These are phyloP conservation scores for Sinelater perroti DNA, from an alignment of 2,888 invertebrate genomes.

Conservation along the genomic window DNA sequence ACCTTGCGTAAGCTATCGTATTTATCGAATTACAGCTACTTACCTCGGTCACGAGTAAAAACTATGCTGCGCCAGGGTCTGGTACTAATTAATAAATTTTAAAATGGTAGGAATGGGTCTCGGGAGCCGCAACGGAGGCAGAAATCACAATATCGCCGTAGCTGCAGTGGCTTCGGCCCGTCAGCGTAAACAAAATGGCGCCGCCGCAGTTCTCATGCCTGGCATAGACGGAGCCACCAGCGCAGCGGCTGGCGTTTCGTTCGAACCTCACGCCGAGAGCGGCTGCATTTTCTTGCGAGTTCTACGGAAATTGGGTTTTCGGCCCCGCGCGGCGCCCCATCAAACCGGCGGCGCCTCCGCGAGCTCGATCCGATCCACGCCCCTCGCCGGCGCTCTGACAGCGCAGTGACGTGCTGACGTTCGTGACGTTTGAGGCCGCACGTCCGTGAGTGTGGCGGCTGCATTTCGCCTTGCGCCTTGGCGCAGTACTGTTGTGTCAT, in stretches of 20 bases:
- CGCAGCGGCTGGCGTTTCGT: too few relatives aligned
- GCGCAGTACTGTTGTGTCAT: neutral
- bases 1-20: slow-evolving; percentile 23
- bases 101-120: slow-evolving; percentile 9
- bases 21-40: slow-evolving; percentile 30
- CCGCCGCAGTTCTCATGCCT: neutral
- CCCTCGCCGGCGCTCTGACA: slow-evolving; percentile 10
- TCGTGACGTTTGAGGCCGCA: slow-evolving; percentile 10
- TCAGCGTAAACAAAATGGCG: slow-evolving; percentile 31
- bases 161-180: slow-evolving; percentile 9
- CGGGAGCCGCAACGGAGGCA: slow-evolving; percentile 15
- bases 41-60: slow-evolving; percentile 33
- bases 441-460: slow-evolving; percentile 3
- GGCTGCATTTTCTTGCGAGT: too few relatives aligned
- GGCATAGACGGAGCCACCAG: neutral
- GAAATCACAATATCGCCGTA: slow-evolving; percentile 21
- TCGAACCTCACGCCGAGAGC: too few relatives aligned
- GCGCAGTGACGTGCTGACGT: slow-evolving; percentile 18
- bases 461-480: neutral
- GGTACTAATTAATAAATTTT: slow-evolving; percentile 21
- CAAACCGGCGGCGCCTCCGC: too few relatives aligned
- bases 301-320: too few relatives aligned
- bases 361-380: slow-evolving; percentile 15
- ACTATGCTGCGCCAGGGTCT: slow-evolving; percentile 36
- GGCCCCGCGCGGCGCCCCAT: too few relatives aligned